Conservation (phyloP, 2,113 vertebrate genomes). For the Rhinichthys klamathensis region DNA sequence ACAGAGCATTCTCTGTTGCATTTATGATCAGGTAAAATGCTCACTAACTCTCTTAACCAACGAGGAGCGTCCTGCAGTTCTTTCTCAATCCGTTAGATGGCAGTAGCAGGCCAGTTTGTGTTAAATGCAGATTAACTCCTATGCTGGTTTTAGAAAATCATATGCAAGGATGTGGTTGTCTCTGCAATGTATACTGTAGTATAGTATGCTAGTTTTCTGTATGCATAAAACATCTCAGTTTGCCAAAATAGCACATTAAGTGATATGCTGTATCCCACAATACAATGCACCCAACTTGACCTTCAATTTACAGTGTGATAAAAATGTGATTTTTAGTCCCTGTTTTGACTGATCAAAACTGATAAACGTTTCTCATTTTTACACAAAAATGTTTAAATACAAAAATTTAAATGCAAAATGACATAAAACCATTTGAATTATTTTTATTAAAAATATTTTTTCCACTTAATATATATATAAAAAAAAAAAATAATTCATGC, state of each 20-base stretch:
- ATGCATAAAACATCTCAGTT: background rate
- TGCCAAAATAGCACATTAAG: background rate
- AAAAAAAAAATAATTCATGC: background rate
- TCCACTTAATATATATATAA: no score
- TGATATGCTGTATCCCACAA: background rate
- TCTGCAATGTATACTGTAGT: background rate
- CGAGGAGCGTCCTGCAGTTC: background rate
- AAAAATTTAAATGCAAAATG: background rate
- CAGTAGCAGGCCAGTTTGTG: conserved; percentile 33
- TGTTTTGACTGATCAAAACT: background rate
- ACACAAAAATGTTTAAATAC: background rate
- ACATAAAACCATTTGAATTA: background rate
- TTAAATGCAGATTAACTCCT: background rate
- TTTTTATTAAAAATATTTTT: no score
- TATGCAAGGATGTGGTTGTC: background rate
- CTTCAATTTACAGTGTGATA: background rate
- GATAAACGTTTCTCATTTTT: no score
- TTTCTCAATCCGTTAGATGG: conserved; percentile 48
- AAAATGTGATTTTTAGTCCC: background rate
- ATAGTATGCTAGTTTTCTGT: background rate
- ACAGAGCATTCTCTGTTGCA: background rate
- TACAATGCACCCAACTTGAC: background rate
- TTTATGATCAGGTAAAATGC: background rate
- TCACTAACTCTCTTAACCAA: background rate
- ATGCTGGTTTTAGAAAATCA: background rate